These are phyloP conservation scores for Anguilla obscura DNA, from an alignment of 2,797 vertebrate genomes.

Conservation along the genomic window DNA sequence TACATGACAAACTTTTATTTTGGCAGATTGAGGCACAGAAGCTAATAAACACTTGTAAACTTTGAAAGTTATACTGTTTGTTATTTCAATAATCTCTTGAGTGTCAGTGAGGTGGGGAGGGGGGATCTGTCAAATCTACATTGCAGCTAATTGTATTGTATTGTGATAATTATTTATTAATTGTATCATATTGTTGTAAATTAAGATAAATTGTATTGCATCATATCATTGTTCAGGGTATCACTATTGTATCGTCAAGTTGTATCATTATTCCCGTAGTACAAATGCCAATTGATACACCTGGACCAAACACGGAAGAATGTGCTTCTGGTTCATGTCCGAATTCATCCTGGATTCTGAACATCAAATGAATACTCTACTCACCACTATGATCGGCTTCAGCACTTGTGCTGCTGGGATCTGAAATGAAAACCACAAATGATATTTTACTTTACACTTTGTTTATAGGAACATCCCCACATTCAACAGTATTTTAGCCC, in stretches of 20 bases:
- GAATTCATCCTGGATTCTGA: neutral
- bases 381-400: constrained; percentile 60
- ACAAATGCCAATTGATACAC: neutral
- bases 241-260: too few relatives aligned
- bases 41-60: too few relatives aligned
- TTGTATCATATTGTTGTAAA: too few relatives aligned
- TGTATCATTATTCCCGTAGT: neutral
- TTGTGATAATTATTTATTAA: too few relatives aligned
- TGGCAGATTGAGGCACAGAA: too few relatives aligned
- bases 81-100: too few relatives aligned
- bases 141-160: too few relatives aligned
- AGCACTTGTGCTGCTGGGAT: constrained; percentile 64
- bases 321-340: neutral
- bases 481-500: neutral
- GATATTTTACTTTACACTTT: neutral
- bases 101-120: too few relatives aligned
- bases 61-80: too few relatives aligned
- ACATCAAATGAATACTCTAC: constrained; percentile 45
- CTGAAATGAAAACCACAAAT: constrained; percentile 45
- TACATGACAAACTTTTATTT: too few relatives aligned
- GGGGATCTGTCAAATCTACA: too few relatives aligned
- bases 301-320: neutral
- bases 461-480: neutral
- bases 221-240: neutral
- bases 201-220: too few relatives aligned